A percentile compares a stretch with the other conserved stretches of the same genome.
Evolutionary conservation across 1,140 invertebrate species (phyloP).

Genomic region (Drosophila serrata): DNA sequence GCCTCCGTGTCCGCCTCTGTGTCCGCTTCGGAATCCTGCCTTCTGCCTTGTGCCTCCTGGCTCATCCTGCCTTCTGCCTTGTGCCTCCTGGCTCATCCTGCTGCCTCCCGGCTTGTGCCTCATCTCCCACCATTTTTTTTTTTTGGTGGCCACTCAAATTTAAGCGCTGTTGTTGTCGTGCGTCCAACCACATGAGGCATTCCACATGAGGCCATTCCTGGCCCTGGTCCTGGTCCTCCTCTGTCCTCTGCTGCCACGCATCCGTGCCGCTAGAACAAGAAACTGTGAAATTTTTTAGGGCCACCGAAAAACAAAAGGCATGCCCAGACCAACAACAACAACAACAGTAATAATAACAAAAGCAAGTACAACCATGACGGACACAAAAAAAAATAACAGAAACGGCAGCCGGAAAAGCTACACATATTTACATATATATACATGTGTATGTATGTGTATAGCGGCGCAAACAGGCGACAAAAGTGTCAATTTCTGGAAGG

Average conservation of each 20-base stretch:
- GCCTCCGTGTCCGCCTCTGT: background rate
- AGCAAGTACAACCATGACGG: conserved; percentile 12
- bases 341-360: conserved; percentile 27
- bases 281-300: conserved; percentile 74
- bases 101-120: no score
- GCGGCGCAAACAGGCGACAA: conserved; percentile 36
- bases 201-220: conserved; percentile 22
- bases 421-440: conserved; percentile 8
- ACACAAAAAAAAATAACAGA: conserved; percentile 13
- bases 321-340: conserved; percentile 36
- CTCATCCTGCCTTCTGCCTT: background rate
- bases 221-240: background rate
- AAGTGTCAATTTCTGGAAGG: conserved; percentile 1
- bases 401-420: conserved; percentile 28
- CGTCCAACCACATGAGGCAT: conserved; percentile 63
- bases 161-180: conserved; percentile 74
- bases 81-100: no score
- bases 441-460: background rate
- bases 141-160: conserved; percentile 59
- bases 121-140: background rate
- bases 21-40: background rate
- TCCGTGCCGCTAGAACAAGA: conserved; percentile 58
- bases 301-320: conserved; percentile 66
- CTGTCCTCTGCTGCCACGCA: conserved; percentile 3
- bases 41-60: background rate